phyloP scores from a whole-genome alignment of 1,140 invertebrate species.

The Orius insidiosus region DNA sequence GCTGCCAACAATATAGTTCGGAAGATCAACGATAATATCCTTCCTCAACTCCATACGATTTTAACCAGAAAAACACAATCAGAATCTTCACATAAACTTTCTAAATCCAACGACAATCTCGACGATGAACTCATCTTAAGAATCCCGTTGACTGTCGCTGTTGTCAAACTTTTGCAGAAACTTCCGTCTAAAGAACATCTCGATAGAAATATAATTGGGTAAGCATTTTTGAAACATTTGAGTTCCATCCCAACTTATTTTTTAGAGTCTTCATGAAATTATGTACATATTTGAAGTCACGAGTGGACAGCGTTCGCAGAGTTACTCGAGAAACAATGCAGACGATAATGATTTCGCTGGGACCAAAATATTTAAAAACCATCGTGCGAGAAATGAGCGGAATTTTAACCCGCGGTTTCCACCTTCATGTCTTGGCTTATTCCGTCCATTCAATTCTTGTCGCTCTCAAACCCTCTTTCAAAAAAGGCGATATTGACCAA shows the following conservation, averaged over 20 bases:
- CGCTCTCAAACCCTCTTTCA: conserved; percentile 43
- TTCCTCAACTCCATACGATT: conserved; percentile 45
- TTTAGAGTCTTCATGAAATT: conserved; percentile 74
- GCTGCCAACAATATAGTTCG: conserved; percentile 55
- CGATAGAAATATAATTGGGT: conserved; percentile 63
- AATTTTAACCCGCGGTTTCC: conserved; percentile 72
- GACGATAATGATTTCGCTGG: conserved; percentile 72
- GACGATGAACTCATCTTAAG: conserved; percentile 79
- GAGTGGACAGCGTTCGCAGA: conserved; percentile 71
- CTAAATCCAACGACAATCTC: conserved; percentile 53
- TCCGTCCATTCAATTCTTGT: conserved; percentile 72
- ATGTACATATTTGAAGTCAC: conserved; percentile 74
- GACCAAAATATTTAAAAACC: conserved; percentile 59
- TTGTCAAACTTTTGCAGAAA: conserved; percentile 80
- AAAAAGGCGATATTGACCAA: conserved; percentile 54
- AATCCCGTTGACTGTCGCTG: conserved; percentile 78
- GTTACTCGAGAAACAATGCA: conserved; percentile 71
- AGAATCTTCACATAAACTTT: conserved; percentile 31
- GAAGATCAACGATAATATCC: conserved; percentile 37
- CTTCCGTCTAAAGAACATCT: conserved; percentile 53
- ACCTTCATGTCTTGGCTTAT: conserved; percentile 80
- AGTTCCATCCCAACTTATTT: conserved; percentile 19
- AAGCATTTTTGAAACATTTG: conserved; percentile 21
- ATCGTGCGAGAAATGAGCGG: conserved; percentile 66
- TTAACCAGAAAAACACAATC: conserved; percentile 55